Evolutionary conservation across 1,140 invertebrate species (phyloP), one percentile per base, ranked within the genome.

Genomic region (Philotrypesis tridentata): DNA sequence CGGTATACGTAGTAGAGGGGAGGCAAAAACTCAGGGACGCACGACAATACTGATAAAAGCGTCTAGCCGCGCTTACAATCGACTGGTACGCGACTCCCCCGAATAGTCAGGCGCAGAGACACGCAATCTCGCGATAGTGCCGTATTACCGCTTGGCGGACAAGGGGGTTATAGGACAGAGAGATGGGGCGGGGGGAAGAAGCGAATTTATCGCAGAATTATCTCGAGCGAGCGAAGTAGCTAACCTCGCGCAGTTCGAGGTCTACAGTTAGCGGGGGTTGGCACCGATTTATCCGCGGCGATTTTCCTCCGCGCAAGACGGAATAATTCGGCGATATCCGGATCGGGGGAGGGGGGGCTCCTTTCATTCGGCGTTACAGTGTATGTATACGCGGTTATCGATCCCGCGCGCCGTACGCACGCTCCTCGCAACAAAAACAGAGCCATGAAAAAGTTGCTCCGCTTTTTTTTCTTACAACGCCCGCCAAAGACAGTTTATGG

Each of bases 311-410:
- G 63, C 25, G 27, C 33, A 37, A 65, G 21, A 40, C 23, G 31
- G 75, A 77, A 77, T 77, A 77, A 77, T 77, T 67, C 75, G 14
- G 29, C 74, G 55, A 76, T 76, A 74, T 60, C 72, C 74, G 33
- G n/a, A n/a, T n/a, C n/a, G n/a, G n/a, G n/a, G n/a, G n/a, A n/a
- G n/a, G n/a, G n/a, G 5, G 5, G 33, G 71, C 33, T 73, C 37
- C 17, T 29, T 48, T 72, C 70, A 25, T 23, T 48, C 25, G 33
- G 2, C 37, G 6, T 8, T 29, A 21, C 17, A 29, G 33, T 37
- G 9, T 37, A 9, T 9, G 33, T 37, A 37, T n/a, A 14, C 17
- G 17, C 21, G 48, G 21, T 11, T 25, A 23, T 70, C 67, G 67
- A 72, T 72, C 70, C 67, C 37, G 8, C 21, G 31, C 29, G 27